Percentiles rank a stretch among this genome's conserved stretches.
Conservation (phyloP, 35 echinoderm and acorn worm genomes). For the Hemicentrotus pulcherrimus region DNA sequence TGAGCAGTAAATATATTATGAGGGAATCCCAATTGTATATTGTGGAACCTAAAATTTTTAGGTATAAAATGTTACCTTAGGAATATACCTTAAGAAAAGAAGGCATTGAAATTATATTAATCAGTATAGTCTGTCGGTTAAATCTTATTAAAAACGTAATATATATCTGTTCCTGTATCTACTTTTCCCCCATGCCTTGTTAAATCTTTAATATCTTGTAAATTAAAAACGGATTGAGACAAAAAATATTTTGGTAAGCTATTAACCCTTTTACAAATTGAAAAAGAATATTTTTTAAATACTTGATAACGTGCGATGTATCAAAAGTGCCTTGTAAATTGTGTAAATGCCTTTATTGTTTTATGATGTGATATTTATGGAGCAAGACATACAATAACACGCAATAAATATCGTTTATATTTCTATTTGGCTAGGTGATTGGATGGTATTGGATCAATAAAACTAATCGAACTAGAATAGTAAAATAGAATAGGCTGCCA, state of each 20-base stretch:
- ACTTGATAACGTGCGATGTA: not conserved
- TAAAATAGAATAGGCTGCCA: not conserved
- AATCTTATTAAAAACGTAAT: not conserved
- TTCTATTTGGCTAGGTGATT: not conserved
- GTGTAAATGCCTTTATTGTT: slow-evolving; percentile 2
- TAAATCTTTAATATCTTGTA: not conserved
- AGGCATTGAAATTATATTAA: not conserved
- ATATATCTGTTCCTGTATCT: not conserved
- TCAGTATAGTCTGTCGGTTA: not conserved
- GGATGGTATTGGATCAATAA: not conserved
- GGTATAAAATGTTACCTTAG: no score
- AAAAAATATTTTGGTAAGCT: not conserved
- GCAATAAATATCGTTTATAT: slow-evolving; percentile 10
- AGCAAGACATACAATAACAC: not conserved
- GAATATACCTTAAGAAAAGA: not conserved
- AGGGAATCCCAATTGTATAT: no score
- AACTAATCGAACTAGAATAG: not conserved
- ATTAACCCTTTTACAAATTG: not conserved
- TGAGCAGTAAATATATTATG: no score
- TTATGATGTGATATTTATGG: slow-evolving; percentile 2
- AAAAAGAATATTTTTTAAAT: not conserved
- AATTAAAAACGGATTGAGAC: not conserved
- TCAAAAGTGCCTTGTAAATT: not conserved
- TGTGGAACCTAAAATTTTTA: no score
- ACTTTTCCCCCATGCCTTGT: not conserved